Conservation (phyloP, 2,113 vertebrate species). For the Percopsis transmontana region DNA sequence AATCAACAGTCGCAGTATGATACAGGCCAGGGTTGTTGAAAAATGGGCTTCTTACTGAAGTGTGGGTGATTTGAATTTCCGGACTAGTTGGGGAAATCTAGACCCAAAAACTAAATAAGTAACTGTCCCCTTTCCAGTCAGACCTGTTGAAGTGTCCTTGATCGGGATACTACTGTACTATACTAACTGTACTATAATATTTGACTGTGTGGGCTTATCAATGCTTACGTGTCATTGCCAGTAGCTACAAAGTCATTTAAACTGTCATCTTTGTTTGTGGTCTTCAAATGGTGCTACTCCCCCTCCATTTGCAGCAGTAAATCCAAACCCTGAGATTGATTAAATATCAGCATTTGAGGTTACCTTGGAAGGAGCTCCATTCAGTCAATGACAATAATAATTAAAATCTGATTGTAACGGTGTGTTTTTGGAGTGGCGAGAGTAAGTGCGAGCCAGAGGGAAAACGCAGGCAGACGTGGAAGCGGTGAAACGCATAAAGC, state of each 20-base stretch:
- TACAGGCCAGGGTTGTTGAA: neutral
- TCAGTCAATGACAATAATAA: slow-evolving; percentile 48
- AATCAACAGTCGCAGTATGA: neutral
- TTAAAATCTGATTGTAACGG: slow-evolving; percentile 40
- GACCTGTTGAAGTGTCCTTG: neutral
- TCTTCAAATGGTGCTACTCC: no score
- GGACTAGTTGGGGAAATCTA: neutral
- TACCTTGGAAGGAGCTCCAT: slow-evolving; percentile 39
- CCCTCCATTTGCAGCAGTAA: slow-evolving; percentile 11
- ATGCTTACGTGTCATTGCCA: no score
- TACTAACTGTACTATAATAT: no score
- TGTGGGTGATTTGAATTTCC: neutral
- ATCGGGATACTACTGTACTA: neutral
- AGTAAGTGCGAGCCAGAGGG: no score
- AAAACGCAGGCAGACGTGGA: no score
- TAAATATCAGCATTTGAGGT: slow-evolving; percentile 29
- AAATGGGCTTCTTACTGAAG: neutral
- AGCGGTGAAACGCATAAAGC: no score
- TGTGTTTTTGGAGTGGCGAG: no score
- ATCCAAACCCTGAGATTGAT: slow-evolving; percentile 24
- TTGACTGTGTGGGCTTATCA: no score
- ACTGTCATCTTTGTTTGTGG: no score
- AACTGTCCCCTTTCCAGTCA: neutral
- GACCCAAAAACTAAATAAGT: neutral
- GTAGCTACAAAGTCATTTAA: no score